These are phyloP conservation scores for Austrofundulus limnaeus DNA, from an alignment of 2,113 vertebrate genomes.

Conservation along the genomic window DNA sequence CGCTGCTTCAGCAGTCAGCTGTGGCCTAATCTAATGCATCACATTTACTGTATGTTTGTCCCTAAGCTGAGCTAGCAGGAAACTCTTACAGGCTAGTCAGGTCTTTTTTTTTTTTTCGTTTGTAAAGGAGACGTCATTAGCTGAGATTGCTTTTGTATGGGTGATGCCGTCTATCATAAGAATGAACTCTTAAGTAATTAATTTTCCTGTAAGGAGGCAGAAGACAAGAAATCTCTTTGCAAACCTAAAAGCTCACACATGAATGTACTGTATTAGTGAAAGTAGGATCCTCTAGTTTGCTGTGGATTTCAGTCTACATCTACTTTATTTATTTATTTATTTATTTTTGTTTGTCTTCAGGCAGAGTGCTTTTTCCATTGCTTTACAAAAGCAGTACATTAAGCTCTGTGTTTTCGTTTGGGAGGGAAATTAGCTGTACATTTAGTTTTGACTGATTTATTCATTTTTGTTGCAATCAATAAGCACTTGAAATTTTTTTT, in stretches of 20 bases:
- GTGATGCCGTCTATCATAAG: constrained; percentile 44
- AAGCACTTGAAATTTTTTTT: too few relatives aligned
- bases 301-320: neutral
- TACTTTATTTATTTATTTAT: too few relatives aligned
- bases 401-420: too few relatives aligned
- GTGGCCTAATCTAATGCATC: constrained; percentile 30
- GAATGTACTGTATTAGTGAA: neutral
- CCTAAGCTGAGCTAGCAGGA: constrained; percentile 58
- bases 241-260: neutral
- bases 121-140: constrained; percentile 50
- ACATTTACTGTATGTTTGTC: constrained; percentile 45
- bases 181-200: constrained; percentile 46
- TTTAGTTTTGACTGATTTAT: too few relatives aligned
- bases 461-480: too few relatives aligned
- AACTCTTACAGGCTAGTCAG: constrained; percentile 24
- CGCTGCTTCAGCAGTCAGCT: constrained; percentile 54
- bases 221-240: constrained; percentile 9
- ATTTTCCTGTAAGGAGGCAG: constrained; percentile 30
- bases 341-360: neutral
- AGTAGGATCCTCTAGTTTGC: constrained; percentile 2
- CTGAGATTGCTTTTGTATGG: constrained; percentile 44
- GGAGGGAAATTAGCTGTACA: too few relatives aligned
- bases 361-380: neutral
- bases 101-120: constrained; percentile 20
- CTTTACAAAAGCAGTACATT: neutral